Conservation (phyloP, 2,797 vertebrate species). For the Syncerus caffer region DNA sequence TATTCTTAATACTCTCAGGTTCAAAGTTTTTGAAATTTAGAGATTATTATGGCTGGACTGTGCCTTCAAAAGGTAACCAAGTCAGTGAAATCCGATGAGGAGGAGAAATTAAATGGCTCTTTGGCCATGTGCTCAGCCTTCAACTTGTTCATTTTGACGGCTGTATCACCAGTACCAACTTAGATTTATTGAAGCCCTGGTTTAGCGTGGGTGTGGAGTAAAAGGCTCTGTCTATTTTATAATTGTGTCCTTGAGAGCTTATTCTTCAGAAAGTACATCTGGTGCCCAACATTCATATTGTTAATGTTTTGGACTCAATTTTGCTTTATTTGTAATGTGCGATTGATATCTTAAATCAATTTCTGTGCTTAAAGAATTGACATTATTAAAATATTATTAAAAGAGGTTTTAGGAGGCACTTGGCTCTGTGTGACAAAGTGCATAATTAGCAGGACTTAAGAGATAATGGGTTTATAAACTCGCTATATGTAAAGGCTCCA, state of each 20-base stretch:
- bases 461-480: slow-evolving; percentile 45
- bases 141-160: not conserved
- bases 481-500: not conserved
- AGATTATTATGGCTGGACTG: too few species aligned
- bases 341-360: slow-evolving; percentile 54
- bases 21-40: not conserved
- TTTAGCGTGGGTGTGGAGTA: not conserved
- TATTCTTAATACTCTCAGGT: not conserved
- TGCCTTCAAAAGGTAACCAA: not conserved
- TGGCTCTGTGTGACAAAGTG: slow-evolving; percentile 29
- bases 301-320: slow-evolving; percentile 13
- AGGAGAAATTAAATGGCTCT: not conserved
- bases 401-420: slow-evolving; percentile 50
- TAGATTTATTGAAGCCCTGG: not conserved
- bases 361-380: slow-evolving; percentile 53
- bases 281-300: not conserved
- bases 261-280: slow-evolving; percentile 21
- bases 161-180: not conserved
- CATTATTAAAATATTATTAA: slow-evolving; percentile 54
- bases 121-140: rapidly evolving
- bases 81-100: too few species aligned
- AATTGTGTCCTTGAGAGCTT: not conserved
- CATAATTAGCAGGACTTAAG: slow-evolving; percentile 55
- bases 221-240: not conserved
- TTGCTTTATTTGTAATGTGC: slow-evolving; percentile 46